Base-by-base conservation (phyloP, 2,113 vertebrate species). In the Alligator sinensis region DNA sequence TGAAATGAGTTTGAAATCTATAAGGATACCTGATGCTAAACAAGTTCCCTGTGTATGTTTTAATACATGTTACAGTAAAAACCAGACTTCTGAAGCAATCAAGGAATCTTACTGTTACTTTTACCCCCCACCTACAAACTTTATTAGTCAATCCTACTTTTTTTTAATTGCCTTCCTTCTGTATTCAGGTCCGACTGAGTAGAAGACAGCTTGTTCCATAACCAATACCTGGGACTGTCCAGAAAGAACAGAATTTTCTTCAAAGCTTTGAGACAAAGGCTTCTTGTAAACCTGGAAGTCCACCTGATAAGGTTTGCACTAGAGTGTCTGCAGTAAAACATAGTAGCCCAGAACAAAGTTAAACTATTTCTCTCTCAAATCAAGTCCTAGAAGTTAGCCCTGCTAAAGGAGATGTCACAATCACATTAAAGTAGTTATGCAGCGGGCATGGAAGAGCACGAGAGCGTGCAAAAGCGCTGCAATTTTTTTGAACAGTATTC, bases 261-360 rank as follows among this genome's bases (percentile, higher is more conserved):
- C 76, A 3, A 60, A 88, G 19, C n/a, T 22, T 27, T 30, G 64
- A 78, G 57, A 92, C 47, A 87, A 91, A 88, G 84, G 76, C 16
- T 63, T 93, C 61, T 85, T 91, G 60, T 58, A 91, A 85, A 61
- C 63, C 77, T 89, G 63, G 10, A 82, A 74, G 60, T 76, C 38
- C 80, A 92, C 86, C 91, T 93, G 88, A 90, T 80, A 34, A 22
- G 2, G 1, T 82, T 16, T 91, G 61, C 62, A 38, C 27, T 24
- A 61, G 34, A 24, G 22, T 25, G 58, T 11, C 80, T 24, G 57
- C 72, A 72, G 64, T 25, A 82, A 70, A 82, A 89, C 2, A 1
- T 30, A 30, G 11, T 3, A 89, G 28, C 28, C 75, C 70, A 74
- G 17, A 4, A 64, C 38, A 84, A 68, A 60, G 1, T 54, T 24